Evolutionary conservation across 1,140 invertebrate genomes (phyloP).

Genomic region (Phocides pigmalion): DNA sequence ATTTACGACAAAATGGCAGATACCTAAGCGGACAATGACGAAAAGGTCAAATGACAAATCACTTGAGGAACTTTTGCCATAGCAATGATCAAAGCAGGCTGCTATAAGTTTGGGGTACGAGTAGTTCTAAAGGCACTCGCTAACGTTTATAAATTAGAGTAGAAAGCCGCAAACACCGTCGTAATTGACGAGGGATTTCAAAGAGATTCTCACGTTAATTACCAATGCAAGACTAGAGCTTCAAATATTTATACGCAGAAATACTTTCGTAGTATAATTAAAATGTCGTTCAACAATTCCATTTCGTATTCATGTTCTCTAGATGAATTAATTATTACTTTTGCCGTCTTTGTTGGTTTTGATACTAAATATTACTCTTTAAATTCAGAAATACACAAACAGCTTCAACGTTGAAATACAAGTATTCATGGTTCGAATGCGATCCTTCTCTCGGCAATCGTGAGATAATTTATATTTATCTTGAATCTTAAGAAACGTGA

Average conservation of each 20-base stretch:
- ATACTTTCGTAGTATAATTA: slow-evolving; percentile 18
- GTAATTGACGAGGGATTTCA: slow-evolving; percentile 24
- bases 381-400: background rate
- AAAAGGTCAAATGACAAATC: slow-evolving; percentile 21
- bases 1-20: slow-evolving; percentile 9
- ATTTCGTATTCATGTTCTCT: slow-evolving; percentile 1
- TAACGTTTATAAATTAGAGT: slow-evolving; percentile 17
- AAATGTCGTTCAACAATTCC: slow-evolving; percentile 6
- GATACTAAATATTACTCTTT: background rate
- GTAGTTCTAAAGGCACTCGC: slow-evolving; percentile 9
- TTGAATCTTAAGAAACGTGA: no score
- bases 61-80: slow-evolving; percentile 5
- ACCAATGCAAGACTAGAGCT: slow-evolving; percentile 4
- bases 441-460: no score
- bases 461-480: no score
- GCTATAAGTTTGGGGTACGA: slow-evolving; percentile 3
- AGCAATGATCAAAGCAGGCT: slow-evolving; percentile 6
- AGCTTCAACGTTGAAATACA: background rate
- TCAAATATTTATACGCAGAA: slow-evolving; percentile 7
- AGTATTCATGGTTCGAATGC: background rate
- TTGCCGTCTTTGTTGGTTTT: slow-evolving; percentile 4
- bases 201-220: slow-evolving; percentile 30
- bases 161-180: slow-evolving; percentile 9
- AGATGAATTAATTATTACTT: slow-evolving; percentile 15
- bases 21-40: slow-evolving; percentile 5